A percentile compares a stretch with the other conserved stretches of the same genome.
These are phyloP conservation scores for Mus pahari DNA, from an alignment of 2,113 vertebrate genomes.

Conservation along the genomic window DNA sequence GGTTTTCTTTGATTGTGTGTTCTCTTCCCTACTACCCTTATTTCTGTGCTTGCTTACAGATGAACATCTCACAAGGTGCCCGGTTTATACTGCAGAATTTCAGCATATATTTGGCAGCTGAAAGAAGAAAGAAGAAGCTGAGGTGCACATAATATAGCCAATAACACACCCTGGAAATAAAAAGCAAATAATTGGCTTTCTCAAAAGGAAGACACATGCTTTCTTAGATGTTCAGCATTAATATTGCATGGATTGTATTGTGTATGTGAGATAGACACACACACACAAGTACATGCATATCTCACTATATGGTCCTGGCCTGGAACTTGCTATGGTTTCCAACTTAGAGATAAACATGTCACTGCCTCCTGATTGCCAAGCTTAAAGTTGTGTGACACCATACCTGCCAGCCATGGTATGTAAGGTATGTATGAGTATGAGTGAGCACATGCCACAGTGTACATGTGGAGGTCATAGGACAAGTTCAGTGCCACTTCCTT, in stretches of 20 bases:
- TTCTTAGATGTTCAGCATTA: neutral
- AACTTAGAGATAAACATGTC: neutral
- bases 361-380: neutral
- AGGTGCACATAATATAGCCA: neutral
- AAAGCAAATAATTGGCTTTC: neutral
- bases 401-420: neutral
- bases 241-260: neutral
- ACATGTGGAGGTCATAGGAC: neutral
- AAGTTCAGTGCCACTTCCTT: neutral
- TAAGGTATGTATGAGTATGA: neutral
- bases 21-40: neutral
- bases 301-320: neutral
- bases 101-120: neutral
- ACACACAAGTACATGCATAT: neutral
- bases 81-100: neutral
- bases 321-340: too few relatives aligned
- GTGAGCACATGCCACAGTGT: neutral
- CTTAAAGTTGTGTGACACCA: neutral
- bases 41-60: accelerated
- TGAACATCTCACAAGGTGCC: neutral
- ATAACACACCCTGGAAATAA: neutral
- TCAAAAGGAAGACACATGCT: neutral
- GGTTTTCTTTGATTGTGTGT: too few relatives aligned
- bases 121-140: neutral
- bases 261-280: neutral